These are phyloP conservation scores for Anastatus disparis DNA, from an alignment of 1,140 invertebrate species.

Conservation along the genomic window DNA sequence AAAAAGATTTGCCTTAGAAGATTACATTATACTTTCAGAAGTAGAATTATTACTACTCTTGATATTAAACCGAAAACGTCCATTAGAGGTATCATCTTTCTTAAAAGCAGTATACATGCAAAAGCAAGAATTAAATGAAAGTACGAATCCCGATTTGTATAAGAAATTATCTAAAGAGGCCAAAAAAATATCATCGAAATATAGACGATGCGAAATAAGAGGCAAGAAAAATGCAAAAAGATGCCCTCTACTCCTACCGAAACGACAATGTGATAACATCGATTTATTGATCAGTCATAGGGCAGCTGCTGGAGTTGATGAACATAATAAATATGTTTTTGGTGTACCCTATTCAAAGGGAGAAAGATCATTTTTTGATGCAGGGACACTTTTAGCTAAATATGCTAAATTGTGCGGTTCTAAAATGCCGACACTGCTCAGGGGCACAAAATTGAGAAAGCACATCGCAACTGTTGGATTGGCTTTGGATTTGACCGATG, in stretches of 20 bases:
- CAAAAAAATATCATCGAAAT: neutral
- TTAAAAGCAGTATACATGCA: neutral
- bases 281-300: slow-evolving; percentile 9
- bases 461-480: slow-evolving; percentile 41
- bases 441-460: slow-evolving; percentile 39
- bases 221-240: neutral
- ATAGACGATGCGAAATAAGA: neutral
- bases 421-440: neutral
- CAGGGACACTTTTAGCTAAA: neutral
- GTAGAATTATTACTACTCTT: neutral
- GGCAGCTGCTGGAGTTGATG: neutral
- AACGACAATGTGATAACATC: neutral
- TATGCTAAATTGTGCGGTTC: slow-evolving; percentile 5
- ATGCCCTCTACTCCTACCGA: neutral
- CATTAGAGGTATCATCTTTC: neutral
- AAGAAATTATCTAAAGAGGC: neutral
- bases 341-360: neutral
- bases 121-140: neutral
- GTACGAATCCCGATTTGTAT: neutral
- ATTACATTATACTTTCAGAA: neutral
- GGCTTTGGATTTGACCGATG: slow-evolving; percentile 30
- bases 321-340: slow-evolving; percentile 26
- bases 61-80: neutral
- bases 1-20: neutral
- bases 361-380: neutral